Conservation (phyloP, 2,888 invertebrate species). For the Drosophila quinaria region DNA sequence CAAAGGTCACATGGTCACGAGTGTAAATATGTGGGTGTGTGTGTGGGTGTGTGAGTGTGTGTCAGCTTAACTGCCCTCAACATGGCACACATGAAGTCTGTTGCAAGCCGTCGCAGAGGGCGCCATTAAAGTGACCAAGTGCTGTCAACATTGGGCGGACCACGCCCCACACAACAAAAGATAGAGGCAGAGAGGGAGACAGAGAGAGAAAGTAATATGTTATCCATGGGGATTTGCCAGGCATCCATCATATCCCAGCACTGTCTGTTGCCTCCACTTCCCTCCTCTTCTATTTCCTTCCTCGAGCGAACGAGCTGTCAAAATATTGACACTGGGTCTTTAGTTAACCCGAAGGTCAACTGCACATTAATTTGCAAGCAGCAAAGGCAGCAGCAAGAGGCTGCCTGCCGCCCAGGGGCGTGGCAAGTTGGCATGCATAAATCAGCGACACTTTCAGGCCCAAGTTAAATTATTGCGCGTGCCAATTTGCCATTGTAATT, state of each 20-base stretch:
- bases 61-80: slow-evolving; percentile 14
- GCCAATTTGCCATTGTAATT: slow-evolving; percentile 62
- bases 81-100: slow-evolving; percentile 17
- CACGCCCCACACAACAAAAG: slow-evolving; percentile 27
- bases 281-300: neutral
- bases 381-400: slow-evolving; percentile 13
- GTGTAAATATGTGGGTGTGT: slow-evolving; percentile 1
- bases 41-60: neutral
- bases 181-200: neutral
- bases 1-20: slow-evolving; percentile 36
- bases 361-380: slow-evolving; percentile 72
- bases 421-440: slow-evolving; percentile 40
- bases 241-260: slow-evolving; percentile 66
- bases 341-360: slow-evolving; percentile 73
- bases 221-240: slow-evolving; percentile 63
- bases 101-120: slow-evolving; percentile 60
- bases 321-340: slow-evolving; percentile 75
- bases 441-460: slow-evolving; percentile 62
- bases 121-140: slow-evolving; percentile 69
- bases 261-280: neutral
- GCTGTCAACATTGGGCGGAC: slow-evolving; percentile 70
- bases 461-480: slow-evolving; percentile 27
- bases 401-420: slow-evolving; percentile 12
- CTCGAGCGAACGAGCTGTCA: slow-evolving; percentile 56
- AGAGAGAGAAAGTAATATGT: slow-evolving; percentile 12